Conservation (phyloP, 2,888 invertebrate species). For the Anarsia innoxiella region DNA sequence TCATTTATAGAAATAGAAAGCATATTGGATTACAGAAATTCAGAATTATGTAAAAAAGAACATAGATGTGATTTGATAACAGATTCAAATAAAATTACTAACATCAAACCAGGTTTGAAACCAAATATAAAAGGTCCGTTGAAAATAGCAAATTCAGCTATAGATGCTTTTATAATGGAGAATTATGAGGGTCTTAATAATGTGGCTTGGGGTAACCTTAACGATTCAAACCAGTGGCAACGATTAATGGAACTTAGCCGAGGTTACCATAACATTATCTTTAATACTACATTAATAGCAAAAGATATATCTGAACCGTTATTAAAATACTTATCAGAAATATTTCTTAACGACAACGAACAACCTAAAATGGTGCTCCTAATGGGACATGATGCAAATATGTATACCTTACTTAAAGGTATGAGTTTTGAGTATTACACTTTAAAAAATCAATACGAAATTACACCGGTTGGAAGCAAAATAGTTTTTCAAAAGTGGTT, state of each 20-base stretch:
- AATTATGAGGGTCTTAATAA: constrained; percentile 46
- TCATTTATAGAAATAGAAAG: constrained; percentile 38
- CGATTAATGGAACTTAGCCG: constrained; percentile 36
- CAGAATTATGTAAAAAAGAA: constrained; percentile 37
- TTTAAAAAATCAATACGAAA: constrained; percentile 41
- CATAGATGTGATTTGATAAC: constrained; percentile 41
- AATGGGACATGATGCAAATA: constrained; percentile 63
- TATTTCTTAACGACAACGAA: constrained; percentile 30
- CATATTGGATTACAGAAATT: constrained; percentile 51
- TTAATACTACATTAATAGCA: constrained; percentile 47
- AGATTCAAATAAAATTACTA: constrained; percentile 35
- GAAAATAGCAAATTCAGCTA: constrained; percentile 50
- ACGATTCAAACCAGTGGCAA: constrained; percentile 33
- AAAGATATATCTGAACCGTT: constrained; percentile 48
- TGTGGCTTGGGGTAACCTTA: constrained; percentile 56
- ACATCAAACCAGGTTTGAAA: constrained; percentile 34
- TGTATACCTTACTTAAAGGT: constrained; percentile 45
- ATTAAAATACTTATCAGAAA: constrained; percentile 36
- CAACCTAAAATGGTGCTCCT: constrained; percentile 39
- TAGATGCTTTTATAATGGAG: constrained; percentile 60
- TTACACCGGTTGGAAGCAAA: constrained; percentile 52
- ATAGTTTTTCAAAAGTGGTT: constrained; percentile 58
- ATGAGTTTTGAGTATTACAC: constrained; percentile 39
- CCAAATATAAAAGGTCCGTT: constrained; percentile 50
- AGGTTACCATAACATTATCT: constrained; percentile 52